Base-by-base conservation (phyloP, 2,113 vertebrate species). In the Riparia riparia region DNA sequence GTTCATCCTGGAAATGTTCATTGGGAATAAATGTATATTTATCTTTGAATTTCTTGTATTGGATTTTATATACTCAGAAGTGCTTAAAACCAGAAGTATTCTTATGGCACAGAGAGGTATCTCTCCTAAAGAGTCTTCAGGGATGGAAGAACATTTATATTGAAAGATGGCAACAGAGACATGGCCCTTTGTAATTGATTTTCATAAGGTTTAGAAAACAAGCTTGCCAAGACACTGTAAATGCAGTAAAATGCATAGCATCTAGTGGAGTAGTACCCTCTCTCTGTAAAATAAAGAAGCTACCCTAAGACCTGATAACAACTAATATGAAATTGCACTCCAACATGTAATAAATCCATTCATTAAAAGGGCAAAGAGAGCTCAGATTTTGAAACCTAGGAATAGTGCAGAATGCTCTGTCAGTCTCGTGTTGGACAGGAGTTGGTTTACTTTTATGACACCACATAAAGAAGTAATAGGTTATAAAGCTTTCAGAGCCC, bases 401-500 rank as follows among this genome's bases (percentile, higher is more conserved):
- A 79, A 61, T 65, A 69, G 18, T 64, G n/a, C 63, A 92, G 74
- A 90, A 89, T 39, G 25, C 12, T 72, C 89, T 87, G 65, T 95
- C 95, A 91, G 78, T 93, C 81, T 93, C 14, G 1, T 61, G 66
- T 60, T 79, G 58, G 82, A 86, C 71, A 86, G 85, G 74, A 60
- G 87, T 90, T 92, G 82, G 56, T 90, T 93, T 96, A 71, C 22
- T 88, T 90, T 96, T 95, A 96, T 32, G 56, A 63, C 51, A 94
- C 79, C 60, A 88, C 51, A 92, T 94, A 93, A 95, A 91, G 92
- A 94, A 88, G 56, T 92, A 96, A 94, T 80, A 94, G 74, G 63
- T 94, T 85, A 80, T 93, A 95, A 96, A 97, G 76, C 69, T 92
- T 93, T 96, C 93, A 93, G 54, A 76, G 47, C 76, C 34, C 56